Percentiles rank a stretch among this genome's conserved stretches.
These are phyloP conservation scores for Morone chrysops DNA, from an alignment of 2,113 vertebrate genomes.

Conservation along the genomic window DNA sequence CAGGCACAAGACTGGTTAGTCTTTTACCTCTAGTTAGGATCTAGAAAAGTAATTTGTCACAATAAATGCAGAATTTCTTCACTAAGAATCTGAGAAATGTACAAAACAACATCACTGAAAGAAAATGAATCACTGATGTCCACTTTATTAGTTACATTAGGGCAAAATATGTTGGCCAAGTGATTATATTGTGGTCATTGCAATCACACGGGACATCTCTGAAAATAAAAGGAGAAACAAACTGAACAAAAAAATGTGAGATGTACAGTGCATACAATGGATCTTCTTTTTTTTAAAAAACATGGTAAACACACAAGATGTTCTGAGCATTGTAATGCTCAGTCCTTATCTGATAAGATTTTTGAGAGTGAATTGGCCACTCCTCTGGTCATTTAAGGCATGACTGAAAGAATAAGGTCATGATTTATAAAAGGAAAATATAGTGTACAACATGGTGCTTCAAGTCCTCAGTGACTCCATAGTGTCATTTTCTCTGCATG, in stretches of 20 bases:
- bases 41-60: conserved; percentile 18
- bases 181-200: conserved; percentile 52
- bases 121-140: conserved; percentile 64
- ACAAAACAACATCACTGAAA: conserved; percentile 35
- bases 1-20: conserved; percentile 10
- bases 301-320: conserved; percentile 46
- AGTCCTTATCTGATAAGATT: conserved; percentile 48
- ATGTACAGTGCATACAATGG: conserved; percentile 55
- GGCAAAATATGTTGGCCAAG: conserved; percentile 67
- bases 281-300: background rate
- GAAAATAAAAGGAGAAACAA: conserved; percentile 56
- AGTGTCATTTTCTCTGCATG: conserved; percentile 55
- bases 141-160: conserved; percentile 71
- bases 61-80: conserved; percentile 1
- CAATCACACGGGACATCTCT: conserved; percentile 58
- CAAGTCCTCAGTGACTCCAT: conserved; percentile 63
- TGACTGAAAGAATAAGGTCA: conserved; percentile 71
- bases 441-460: conserved; percentile 51
- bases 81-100: conserved; percentile 9
- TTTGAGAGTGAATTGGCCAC: conserved; percentile 40
- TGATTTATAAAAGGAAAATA: conserved; percentile 48
- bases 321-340: conserved; percentile 35
- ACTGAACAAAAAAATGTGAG: conserved; percentile 34
- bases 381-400: conserved; percentile 73
- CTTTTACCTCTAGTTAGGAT: conserved; percentile 15